phyloP scores from a whole-genome alignment of 2,113 vertebrate genomes.

The Cyprinodon tularosa region DNA sequence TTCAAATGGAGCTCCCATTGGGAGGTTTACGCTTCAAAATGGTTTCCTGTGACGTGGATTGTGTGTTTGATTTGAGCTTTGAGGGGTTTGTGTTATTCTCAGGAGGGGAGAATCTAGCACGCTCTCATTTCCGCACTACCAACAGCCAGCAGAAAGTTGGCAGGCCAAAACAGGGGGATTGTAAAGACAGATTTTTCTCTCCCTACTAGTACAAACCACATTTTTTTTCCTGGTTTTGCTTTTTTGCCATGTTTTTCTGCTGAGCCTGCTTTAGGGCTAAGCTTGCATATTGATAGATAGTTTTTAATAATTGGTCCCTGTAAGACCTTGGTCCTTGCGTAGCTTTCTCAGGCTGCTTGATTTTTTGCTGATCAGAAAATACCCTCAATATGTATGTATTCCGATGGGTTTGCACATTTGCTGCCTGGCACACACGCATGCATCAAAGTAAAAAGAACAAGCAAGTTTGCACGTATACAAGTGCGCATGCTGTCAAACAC shows the following conservation, averaged over 20 bases:
- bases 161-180: conserved; percentile 74
- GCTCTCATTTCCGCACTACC: conserved; percentile 85
- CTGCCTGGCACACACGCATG: conserved; percentile 14
- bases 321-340: conserved; percentile 49
- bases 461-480: conserved; percentile 51
- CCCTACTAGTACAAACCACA: conserved; percentile 74
- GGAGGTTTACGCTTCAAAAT: conserved; percentile 85
- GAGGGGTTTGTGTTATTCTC: conserved; percentile 85
- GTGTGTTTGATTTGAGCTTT: conserved; percentile 87
- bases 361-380: conserved; percentile 61
- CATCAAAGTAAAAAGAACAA: conserved; percentile 22
- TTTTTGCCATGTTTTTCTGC: conserved; percentile 70
- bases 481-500: conserved; percentile 54
- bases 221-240: conserved; percentile 65
- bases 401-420: conserved; percentile 30
- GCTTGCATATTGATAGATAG: conserved; percentile 77
- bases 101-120: conserved; percentile 83
- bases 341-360: conserved; percentile 47
- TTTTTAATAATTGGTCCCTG: conserved; percentile 74
- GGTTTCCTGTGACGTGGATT: conserved; percentile 86
- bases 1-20: conserved; percentile 83
- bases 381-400: conserved; percentile 20
- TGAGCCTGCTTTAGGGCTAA: conserved; percentile 73
- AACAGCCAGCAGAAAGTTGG: conserved; percentile 84
- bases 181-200: conserved; percentile 82